Evolutionary conservation across 2,888 invertebrate genomes (phyloP), one percentile per base, ranked within the genome.

Genomic region (Drosophila falleni): DNA sequence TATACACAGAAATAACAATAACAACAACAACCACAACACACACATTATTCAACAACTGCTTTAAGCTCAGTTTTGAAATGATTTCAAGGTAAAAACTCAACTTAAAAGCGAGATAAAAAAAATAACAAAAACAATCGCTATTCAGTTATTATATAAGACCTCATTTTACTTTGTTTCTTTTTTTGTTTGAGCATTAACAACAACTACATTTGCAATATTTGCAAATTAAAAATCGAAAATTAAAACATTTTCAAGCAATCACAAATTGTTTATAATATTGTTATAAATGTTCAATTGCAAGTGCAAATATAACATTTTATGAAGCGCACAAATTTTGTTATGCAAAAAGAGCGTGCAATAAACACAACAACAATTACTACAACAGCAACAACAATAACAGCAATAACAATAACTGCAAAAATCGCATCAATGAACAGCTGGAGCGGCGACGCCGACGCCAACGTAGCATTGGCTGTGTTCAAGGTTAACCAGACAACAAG

Each of bases 341-440:
- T 58, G 60, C 29, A 50, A 49, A 61, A 59, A 44, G 74, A 79
- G 76, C 76, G 76, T 76, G 74, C 49, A 61, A 74, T 59, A 42
- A 67, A 37, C 72, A 47, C 63, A 56, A 50, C 49, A 71, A 35
- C 8, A 63, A 55, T 26, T 71, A 37, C 15, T 2, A 19, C 2
- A 60, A 39, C 35, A 41, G 37, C 10, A 60, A 47, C 23, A 72
- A 46, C 16, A 62, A 42, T 33, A 35, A 44, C 11, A 51, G 51
- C 15, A 54, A 53, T 41, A 54, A 62, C 42, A 67, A 59, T 47
- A 60, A 54, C 49, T 54, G 54, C 60, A 61, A 49, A 63, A 72
- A 66, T 61, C 83, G 87, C 84, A 86, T 86, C 81, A 78, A 59
- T 76, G 87, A 78, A 35, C 87, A 81, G 53, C 58, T 39, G 53